Base-by-base conservation (phyloP, 2,797 vertebrate genomes). In the Thamnophis elegans region DNA sequence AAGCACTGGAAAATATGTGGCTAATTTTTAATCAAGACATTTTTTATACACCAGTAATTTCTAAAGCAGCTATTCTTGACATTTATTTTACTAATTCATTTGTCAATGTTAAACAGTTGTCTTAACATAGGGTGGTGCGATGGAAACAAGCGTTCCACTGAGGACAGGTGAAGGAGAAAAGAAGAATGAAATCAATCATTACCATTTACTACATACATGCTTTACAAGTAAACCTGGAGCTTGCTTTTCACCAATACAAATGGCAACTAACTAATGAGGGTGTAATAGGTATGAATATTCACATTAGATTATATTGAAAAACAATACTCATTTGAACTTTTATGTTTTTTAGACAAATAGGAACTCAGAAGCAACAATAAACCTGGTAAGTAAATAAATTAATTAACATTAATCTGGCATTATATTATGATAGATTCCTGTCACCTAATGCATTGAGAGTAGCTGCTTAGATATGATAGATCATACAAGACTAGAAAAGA, bases 61-160 rank as follows among this genome's bases (percentile, higher is more conserved):
- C 42, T 51, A 88, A 88, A 91, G 25, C 86, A 82, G 58, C 36
- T 32, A 58, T 58, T 78, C 54, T 92, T 78, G 32, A 56, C 59
- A 51, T 87, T 22, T n/a, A 42, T 51, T 73, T 59, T 88, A 32
- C 14, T 85, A 91, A 91, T 85, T 56, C 22, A 10, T 82, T 87
- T 93, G n/a, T 42, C 32, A 82, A 11, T 54, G 26, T 22, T 82
- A 54, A 90, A 87, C 20, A 90, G 56, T 73, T 93, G 32, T 56
- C 42, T 89, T 85, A 60, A 78, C 22, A 26, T 55, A 82, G 32
- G 59, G 36, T 56, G n/a, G 25, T 85, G 5, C 55, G 65, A 26
- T 82, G 4, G 88, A 91, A 59, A 91, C 47, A 93, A 88, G 7
- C 78, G 32, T 59, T 93, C 59, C 26, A 78, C 26, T n/a, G 88